phyloP scores from a whole-genome alignment of 37 sponge, comb jelly and placozoan genomes.

The Mnemiopsis leidyi region DNA sequence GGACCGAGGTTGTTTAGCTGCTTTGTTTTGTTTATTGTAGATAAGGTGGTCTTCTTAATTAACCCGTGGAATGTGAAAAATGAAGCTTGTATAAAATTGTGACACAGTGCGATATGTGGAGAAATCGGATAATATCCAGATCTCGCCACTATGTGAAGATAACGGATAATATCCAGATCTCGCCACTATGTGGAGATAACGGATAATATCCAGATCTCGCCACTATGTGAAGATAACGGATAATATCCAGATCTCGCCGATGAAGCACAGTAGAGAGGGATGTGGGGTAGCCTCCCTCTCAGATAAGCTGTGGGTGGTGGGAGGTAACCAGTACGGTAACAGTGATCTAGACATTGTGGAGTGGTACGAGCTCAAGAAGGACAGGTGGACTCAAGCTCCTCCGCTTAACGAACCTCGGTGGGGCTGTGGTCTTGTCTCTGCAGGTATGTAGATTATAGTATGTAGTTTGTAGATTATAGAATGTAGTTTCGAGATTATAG shows the following conservation, averaged over 20 bases:
- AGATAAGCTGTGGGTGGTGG: slow-evolving; percentile 38
- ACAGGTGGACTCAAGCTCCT: slow-evolving; percentile 8
- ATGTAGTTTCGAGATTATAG: too few relatives aligned
- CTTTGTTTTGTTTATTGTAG: too few relatives aligned
- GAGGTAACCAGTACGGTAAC: slow-evolving; percentile 60
- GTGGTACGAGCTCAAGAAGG: slow-evolving; percentile 52
- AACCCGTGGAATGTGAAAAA: too few relatives aligned
- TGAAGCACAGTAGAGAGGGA: slow-evolving; percentile 58
- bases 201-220: slow-evolving; percentile 44
- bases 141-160: too few relatives aligned
- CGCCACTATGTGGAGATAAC: too few relatives aligned
- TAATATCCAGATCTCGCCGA: slow-evolving; percentile 51
- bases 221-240: too few relatives aligned
- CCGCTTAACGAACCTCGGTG: slow-evolving; percentile 20
- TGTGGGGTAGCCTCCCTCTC: slow-evolving; percentile 38
- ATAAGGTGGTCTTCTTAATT: neutral
- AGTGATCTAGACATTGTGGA: slow-evolving; percentile 44
- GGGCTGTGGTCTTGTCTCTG: slow-evolving; percentile 33
- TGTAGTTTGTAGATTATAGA: too few relatives aligned
- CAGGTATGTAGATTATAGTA: too few relatives aligned
- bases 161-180: slow-evolving; percentile 43
- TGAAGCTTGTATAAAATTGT: too few relatives aligned
- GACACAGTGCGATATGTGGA: too few relatives aligned
- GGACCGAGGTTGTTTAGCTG: too few relatives aligned
- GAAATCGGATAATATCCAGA: too few relatives aligned